Conservation (phyloP, 1,140 invertebrate species). For the Limonius californicus region DNA sequence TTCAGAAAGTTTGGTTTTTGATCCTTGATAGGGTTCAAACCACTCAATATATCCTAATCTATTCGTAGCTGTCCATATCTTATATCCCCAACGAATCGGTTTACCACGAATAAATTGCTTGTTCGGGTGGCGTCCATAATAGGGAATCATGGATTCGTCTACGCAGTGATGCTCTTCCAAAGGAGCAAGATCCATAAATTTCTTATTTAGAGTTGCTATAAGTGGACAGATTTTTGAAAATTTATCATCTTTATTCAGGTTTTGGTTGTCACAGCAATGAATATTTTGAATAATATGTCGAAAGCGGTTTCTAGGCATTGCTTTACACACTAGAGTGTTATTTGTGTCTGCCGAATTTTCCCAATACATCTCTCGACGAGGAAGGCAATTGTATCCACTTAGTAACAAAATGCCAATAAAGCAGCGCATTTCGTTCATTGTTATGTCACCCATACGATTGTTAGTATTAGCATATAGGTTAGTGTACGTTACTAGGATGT, state of each 20-base stretch:
- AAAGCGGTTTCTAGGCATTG: constrained; percentile 18
- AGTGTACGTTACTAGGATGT: no score
- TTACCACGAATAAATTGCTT: constrained; percentile 39
- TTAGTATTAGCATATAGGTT: constrained; percentile 4
- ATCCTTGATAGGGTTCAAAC: constrained; percentile 24
- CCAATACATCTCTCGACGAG: not conserved
- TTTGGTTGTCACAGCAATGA: constrained; percentile 33
- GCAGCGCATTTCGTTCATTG: constrained; percentile 22
- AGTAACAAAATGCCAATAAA: no score
- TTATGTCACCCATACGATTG: constrained; percentile 19
- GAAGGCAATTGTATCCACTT: constrained; percentile 5
- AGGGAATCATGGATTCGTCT: no score
- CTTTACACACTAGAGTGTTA: not conserved
- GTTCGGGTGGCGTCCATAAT: constrained; percentile 34
- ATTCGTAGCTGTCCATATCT: constrained; percentile 32
- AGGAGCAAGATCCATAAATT: constrained; percentile 2
- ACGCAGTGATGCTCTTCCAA: constrained; percentile 32
- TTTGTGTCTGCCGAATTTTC: not conserved
- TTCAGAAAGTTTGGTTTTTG: constrained; percentile 3
- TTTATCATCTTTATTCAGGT: constrained; percentile 35
- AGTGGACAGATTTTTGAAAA: constrained; percentile 40
- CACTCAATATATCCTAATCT: constrained; percentile 27
- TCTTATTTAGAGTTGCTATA: constrained; percentile 19
- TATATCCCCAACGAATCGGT: constrained; percentile 37
- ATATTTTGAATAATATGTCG: constrained; percentile 20